Conservation (phyloP, 2,888 invertebrate genomes). For the Megalurothrips usitatus region DNA sequence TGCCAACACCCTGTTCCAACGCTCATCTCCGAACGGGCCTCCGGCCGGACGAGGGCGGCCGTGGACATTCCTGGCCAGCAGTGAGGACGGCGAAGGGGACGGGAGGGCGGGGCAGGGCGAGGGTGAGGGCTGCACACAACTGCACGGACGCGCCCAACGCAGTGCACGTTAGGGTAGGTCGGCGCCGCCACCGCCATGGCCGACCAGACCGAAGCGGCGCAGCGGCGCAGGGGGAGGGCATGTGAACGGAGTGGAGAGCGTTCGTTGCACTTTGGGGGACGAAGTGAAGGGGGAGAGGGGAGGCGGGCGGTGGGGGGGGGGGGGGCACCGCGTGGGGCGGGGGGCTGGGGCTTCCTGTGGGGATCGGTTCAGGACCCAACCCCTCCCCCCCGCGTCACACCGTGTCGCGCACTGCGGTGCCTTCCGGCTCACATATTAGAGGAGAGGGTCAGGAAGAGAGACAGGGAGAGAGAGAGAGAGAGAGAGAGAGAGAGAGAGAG, state of each 20-base stretch:
- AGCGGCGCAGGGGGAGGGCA: not conserved
- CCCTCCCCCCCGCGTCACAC: no score
- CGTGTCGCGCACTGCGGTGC: no score
- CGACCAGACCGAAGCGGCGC: not conserved
- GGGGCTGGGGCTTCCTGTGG: not conserved
- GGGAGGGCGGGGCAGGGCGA: not conserved
- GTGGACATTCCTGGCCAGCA: not conserved
- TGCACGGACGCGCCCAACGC: not conserved
- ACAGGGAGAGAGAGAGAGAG: not conserved
- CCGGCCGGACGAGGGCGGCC: no score
- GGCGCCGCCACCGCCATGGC: not conserved
- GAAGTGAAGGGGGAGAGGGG: not conserved
- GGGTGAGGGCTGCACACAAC: not conserved
- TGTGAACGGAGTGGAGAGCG: not conserved
- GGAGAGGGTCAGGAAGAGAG: not conserved
- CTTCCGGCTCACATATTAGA: not conserved
- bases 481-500: not conserved
- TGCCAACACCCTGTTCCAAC: no score
- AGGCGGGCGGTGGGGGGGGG: not conserved
- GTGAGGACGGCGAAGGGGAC: not conserved
- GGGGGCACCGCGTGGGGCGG: not conserved
- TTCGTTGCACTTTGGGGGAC: constrained; percentile 15
- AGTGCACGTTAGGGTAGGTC: constrained; percentile 6
- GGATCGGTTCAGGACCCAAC: no score
- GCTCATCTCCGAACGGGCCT: no score